Evolutionary conservation across 2,113 vertebrate genomes (phyloP).

Genomic region (Scortum barcoo): DNA sequence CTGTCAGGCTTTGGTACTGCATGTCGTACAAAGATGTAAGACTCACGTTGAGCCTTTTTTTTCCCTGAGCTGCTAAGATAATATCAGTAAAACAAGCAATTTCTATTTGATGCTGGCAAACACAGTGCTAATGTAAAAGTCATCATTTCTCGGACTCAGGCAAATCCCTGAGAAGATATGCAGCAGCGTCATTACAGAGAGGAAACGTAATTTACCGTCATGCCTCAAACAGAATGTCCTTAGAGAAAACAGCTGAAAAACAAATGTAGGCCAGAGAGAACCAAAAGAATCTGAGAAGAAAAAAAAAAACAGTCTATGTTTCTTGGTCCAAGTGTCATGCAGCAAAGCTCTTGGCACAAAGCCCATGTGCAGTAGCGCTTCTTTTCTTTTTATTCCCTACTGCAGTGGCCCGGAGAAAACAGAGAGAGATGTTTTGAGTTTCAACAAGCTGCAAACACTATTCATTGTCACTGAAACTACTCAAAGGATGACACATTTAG

Average conservation of each 20-base stretch:
- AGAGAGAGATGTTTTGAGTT: conserved; percentile 2
- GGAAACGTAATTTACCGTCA: conserved; percentile 62
- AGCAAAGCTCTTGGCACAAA: conserved; percentile 51
- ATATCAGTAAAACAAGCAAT: conserved; percentile 1
- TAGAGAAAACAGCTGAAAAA: conserved; percentile 78
- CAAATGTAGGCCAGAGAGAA: conserved; percentile 61
- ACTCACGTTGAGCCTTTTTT: not conserved
- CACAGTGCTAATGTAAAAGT: conserved; percentile 34
- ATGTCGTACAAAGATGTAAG: not conserved
- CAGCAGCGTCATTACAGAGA: conserved; percentile 54
- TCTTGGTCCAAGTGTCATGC: conserved; percentile 52
- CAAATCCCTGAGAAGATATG: conserved; percentile 53
- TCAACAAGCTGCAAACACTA: conserved; percentile 16
- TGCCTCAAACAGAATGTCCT: conserved; percentile 59
- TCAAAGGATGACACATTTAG: not conserved
- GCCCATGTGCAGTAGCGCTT: conserved; percentile 31
- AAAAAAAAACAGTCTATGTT: conserved; percentile 32
- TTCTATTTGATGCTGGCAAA: conserved; percentile 23
- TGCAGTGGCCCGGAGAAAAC: conserved; percentile 25
- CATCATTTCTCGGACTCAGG: conserved; percentile 51
- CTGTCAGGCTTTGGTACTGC: not conserved
- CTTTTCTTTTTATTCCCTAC: conserved; percentile 20
- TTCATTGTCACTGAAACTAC: not conserved
- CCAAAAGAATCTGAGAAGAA: not conserved
- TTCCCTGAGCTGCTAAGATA: conserved; percentile 10